phyloP scores from a whole-genome alignment of 2,888 invertebrate species.

The Prionchulus punctatus region DNA sequence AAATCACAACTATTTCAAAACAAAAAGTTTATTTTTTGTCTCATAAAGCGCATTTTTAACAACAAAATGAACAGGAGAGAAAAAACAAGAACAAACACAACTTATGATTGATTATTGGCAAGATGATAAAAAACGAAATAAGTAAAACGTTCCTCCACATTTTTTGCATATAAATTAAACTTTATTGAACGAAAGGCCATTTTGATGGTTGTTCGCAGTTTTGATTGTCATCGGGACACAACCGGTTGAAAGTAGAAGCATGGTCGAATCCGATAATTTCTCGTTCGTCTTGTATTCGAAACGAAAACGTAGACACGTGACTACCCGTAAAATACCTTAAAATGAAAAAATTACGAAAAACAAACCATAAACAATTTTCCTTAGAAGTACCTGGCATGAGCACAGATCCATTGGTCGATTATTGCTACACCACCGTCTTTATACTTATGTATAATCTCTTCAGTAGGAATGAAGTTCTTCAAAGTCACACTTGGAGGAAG shows the following conservation, averaged over 20 bases:
- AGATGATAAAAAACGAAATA: too few species aligned
- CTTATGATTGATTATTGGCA: too few species aligned
- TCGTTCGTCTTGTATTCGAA: slow-evolving; percentile 87
- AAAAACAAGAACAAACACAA: too few species aligned
- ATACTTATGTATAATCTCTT: slow-evolving; percentile 31
- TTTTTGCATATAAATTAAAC: slow-evolving; percentile 31
- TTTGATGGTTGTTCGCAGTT: slow-evolving; percentile 57
- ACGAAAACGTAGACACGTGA: slow-evolving; percentile 84
- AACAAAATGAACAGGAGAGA: too few species aligned
- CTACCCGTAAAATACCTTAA: slow-evolving; percentile 60
- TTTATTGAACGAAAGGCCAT: slow-evolving; percentile 53
- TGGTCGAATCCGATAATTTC: slow-evolving; percentile 75
- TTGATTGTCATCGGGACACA: slow-evolving; percentile 47
- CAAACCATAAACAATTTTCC: background rate
- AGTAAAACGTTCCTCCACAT: too few species aligned
- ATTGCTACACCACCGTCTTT: slow-evolving; percentile 76
- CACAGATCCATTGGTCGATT: slow-evolving; percentile 85
- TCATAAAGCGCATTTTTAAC: too few species aligned
- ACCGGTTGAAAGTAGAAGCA: slow-evolving; percentile 65
- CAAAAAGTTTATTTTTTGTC: too few species aligned
- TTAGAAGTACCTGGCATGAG: slow-evolving; percentile 50
- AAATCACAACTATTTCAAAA: too few species aligned
- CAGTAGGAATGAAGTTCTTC: slow-evolving; percentile 18
- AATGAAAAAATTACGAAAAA: slow-evolving; percentile 3
- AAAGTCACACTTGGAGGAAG: slow-evolving; percentile 33